Evolutionary conservation across 2,888 invertebrate species (phyloP), one percentile per base, ranked within the genome.

Genomic region (Physocephala rufipes): DNA sequence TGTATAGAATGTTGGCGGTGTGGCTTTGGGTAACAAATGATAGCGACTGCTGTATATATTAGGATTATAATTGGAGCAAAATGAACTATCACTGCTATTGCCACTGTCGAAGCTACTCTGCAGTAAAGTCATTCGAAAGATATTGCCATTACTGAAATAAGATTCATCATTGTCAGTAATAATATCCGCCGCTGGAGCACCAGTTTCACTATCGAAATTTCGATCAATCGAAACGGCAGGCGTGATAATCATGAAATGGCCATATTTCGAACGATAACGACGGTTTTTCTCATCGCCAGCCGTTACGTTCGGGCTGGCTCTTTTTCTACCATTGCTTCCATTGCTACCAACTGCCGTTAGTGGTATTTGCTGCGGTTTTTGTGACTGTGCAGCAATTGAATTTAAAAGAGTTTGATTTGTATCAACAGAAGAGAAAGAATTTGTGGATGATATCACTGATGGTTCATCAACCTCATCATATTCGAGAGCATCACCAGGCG

Each of bases 151-250:
- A 45, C 78, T 78, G 73, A 76, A 77, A 71, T 78, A 77, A 0
- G 78, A 76, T 67, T 78, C 78, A 63, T 79, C 77, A 66, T 76
- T 73, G 61, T 72, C 75, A 24, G 72, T 65, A 24, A 71, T 71
- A n/a, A 66, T 72, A 53, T 72, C 70, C 15, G 59, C 70, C 28
- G 62, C 47, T 5, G 62, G 59, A 2, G 76, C 75, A 59, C 79
- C 78, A 55, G 76, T 76, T 65, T 82, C 81, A 53, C 81, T 78
- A 47, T 83, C 83, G 73, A 82, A 82, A 76, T 84, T 82, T 65
- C 85, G 82, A 79, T 86, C 86, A 63, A 86, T 86, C 15, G 85
- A 84, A 45, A 86, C 86, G 73, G 85, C 86, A 71, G 86, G 86
- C 65, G 85, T 86, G 68, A 86, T 84, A 73, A 86, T 85, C 82